Evolutionary conservation across 2,113 vertebrate species (phyloP).

Genomic region (Trichomycterus rosablanca): DNA sequence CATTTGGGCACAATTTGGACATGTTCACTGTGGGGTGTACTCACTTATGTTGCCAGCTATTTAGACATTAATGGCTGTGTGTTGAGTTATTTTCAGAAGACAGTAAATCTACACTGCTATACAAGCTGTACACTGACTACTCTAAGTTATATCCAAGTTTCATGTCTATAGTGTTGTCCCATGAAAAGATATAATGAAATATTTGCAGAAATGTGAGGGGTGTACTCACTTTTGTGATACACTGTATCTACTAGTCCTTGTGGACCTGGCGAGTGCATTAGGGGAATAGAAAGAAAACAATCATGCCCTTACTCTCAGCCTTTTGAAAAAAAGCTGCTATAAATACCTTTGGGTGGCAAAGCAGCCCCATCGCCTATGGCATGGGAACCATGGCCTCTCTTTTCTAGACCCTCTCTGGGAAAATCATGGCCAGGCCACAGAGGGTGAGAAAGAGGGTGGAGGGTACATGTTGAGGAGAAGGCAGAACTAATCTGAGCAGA

Average conservation of each 20-base stretch:
- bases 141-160: too few relatives aligned
- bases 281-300: conserved; percentile 96
- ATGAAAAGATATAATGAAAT: too few relatives aligned
- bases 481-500: neutral
- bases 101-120: too few relatives aligned
- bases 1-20: too few relatives aligned
- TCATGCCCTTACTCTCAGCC: conserved; percentile 80
- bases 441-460: conserved; percentile 23
- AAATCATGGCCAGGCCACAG: conserved; percentile 47
- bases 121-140: too few relatives aligned
- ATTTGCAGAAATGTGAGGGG: too few relatives aligned
- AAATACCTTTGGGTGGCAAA: conserved; percentile 82
- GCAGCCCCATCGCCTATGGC: conserved; percentile 86
- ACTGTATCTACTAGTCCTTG: conserved; percentile 76
- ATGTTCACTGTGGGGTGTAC: too few relatives aligned
- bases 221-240: too few relatives aligned
- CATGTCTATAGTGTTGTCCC: too few relatives aligned
- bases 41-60: too few relatives aligned
- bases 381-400: conserved; percentile 83
- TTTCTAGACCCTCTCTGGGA: conserved; percentile 63
- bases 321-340: conserved; percentile 78
- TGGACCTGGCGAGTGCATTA: conserved; percentile 72
- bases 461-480: neutral
- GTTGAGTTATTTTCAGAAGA: too few relatives aligned
- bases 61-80: too few relatives aligned